A percentile compares a stretch with the other conserved stretches of the same genome.
Evolutionary conservation across 37 sponge, comb jelly and placozoan species (phyloP).

Genomic region (Haliclona indistincta): DNA sequence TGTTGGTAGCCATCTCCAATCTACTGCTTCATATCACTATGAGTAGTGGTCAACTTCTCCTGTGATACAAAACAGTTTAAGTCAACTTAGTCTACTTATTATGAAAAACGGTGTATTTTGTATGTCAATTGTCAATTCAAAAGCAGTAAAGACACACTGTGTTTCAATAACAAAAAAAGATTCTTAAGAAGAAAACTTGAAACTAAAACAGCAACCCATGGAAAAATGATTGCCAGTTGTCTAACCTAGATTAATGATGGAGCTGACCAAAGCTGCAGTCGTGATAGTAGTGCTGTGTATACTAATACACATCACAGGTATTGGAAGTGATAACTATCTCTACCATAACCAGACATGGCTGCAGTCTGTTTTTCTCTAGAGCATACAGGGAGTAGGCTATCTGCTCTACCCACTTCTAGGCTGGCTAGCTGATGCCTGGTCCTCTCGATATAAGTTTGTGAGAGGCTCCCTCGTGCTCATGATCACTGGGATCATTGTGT

Average conservation of each 20-base stretch:
- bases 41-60: background rate
- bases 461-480: constrained; percentile 31
- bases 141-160: constrained; percentile 64
- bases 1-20: background rate
- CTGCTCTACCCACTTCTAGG: constrained; percentile 64
- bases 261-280: no score
- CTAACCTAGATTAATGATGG: no score
- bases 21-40: background rate
- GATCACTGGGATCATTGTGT: no score
- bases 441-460: no score
- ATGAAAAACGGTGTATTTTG: no score
- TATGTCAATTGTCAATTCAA: constrained; percentile 47
- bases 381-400: constrained; percentile 21
- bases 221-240: no score
- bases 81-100: no score
- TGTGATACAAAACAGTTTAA: background rate
- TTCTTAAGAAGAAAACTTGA: no score
- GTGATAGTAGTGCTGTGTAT: no score
- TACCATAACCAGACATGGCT: background rate
- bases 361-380: constrained; percentile 18
- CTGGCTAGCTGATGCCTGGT: no score
- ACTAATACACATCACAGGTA: background rate
- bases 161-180: constrained; percentile 39
- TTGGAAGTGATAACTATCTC: background rate
- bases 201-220: no score